Conservation (phyloP, 2,113 vertebrate genomes). For the Ictidomys tridecemlineatus region DNA sequence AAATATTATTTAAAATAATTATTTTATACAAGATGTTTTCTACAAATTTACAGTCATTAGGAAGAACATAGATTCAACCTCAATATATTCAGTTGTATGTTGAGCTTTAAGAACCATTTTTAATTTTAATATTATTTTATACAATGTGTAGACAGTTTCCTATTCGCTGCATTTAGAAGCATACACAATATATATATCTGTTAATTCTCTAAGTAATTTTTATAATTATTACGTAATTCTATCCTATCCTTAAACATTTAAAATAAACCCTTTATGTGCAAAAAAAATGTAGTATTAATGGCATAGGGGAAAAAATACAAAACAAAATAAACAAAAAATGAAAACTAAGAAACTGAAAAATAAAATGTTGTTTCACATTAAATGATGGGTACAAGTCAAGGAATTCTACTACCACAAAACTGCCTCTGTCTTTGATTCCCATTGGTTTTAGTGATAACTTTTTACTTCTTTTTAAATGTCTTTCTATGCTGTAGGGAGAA, state of each 20-base stretch:
- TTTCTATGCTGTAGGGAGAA: background rate
- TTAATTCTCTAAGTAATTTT: too few species aligned
- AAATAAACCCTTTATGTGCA: too few species aligned
- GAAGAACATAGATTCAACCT: background rate
- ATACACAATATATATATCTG: too few species aligned
- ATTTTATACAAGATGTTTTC: background rate
- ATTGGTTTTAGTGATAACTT: background rate
- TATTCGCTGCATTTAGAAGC: too few species aligned
- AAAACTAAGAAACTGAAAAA: background rate
- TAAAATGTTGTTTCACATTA: background rate
- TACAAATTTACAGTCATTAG: background rate
- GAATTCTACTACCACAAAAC: background rate
- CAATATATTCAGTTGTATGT: background rate
- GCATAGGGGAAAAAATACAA: background rate
- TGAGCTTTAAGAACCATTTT: background rate
- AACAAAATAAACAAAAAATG: background rate
- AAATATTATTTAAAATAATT: conserved; percentile 38
- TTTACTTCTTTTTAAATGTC: background rate
- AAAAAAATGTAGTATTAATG: background rate
- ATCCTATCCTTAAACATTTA: too few species aligned
- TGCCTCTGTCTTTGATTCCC: background rate
- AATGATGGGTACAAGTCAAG: background rate
- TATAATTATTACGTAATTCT: too few species aligned
- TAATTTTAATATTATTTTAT: too few species aligned
- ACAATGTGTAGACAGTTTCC: too few species aligned